phyloP scores from a whole-genome alignment of 2,113 vertebrate genomes.

The Pycnonotus jocosus region DNA sequence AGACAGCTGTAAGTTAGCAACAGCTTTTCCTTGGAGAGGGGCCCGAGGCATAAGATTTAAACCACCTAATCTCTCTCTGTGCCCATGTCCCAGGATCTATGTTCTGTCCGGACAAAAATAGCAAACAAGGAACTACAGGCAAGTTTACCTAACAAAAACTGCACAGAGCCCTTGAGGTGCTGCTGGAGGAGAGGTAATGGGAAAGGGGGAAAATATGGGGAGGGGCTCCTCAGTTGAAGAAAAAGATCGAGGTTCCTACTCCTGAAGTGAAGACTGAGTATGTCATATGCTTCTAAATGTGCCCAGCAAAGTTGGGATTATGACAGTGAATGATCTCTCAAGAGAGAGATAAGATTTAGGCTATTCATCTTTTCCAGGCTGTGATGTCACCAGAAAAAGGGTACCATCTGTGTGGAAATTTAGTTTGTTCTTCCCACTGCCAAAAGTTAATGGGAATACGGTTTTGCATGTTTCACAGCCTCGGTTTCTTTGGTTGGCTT shows the following conservation, averaged over 20 bases:
- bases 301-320: background rate
- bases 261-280: background rate
- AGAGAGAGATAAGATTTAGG: background rate
- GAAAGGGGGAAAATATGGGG: fast-evolving
- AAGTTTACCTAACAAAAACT: background rate
- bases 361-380: background rate
- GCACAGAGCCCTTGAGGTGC: background rate
- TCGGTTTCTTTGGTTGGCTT: background rate
- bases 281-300: background rate
- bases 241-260: background rate
- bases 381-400: background rate
- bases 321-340: background rate
- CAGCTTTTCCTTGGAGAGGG: slow-evolving; percentile 60
- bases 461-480: background rate
- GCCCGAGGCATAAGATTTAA: slow-evolving; percentile 57
- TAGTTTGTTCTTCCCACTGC: background rate
- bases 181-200: background rate
- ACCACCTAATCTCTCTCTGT: slow-evolving; percentile 34
- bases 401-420: background rate
- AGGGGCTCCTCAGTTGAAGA: background rate
- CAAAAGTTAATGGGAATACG: background rate
- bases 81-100: background rate
- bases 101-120: background rate
- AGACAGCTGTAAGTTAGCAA: slow-evolving; percentile 65
- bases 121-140: background rate